Base-by-base conservation (phyloP, 2,797 vertebrate genomes). In the Scleropages formosus region DNA sequence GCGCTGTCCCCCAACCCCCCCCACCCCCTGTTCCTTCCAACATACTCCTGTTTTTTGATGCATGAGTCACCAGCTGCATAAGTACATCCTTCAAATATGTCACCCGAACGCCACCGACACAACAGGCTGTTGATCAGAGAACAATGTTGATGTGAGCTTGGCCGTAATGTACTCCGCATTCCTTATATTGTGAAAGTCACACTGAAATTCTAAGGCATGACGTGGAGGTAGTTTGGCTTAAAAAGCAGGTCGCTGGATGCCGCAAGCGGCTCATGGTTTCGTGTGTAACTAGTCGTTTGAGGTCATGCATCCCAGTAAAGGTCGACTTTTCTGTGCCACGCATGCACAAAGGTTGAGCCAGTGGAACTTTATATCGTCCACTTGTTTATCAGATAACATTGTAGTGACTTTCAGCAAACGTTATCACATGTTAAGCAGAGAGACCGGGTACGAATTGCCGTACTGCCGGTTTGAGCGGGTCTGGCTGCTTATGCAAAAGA, bases 381-480 rank as follows among this genome's bases (percentile, higher is more conserved):
- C 77, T 75, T 58, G 73, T 73, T 78, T 70, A 78, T 79, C 62
- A 27, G 78, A 49, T 72, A 53, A 18, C 68, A 72, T 67, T 72
- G 77, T 71, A 76, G 60, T 16, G 22, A 60, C 74, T 70, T 81
- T 76, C 59, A 66, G 78, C 78, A 77, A 81, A 81, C 68, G 66
- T 31, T 68, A 31, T 31, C 66, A 68, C 58, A 71, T 71, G 71
- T 58, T 71, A 71, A 69, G 61, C 69, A 8, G 65, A 18, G 39
- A 22, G 64, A 39, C 20, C 22, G 53, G 12, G 20, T 22, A 64
- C 68, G 71, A 46, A 64, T 70, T 78, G 64, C 65, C 67, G 80
- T 75, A 78, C 77, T 79, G 72, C 72, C 67, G 59, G 64, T 78
- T 74, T 80, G 77, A 79, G 69, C 73, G 66, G 75, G 72, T 61